phyloP scores from a whole-genome alignment of 2,113 vertebrate genomes.

The Gymnogyps californianus region DNA sequence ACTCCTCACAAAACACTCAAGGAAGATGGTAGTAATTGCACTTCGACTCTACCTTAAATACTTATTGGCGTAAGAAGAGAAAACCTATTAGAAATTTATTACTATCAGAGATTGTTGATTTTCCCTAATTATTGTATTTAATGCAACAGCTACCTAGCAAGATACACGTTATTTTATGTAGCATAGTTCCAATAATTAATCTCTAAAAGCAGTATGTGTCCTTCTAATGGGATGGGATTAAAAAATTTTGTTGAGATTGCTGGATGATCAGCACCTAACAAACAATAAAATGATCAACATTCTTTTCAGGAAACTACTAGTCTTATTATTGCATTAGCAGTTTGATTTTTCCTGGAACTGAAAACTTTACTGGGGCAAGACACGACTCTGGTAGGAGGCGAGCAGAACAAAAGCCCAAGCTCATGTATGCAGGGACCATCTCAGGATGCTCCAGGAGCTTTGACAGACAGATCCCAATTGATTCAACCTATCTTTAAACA shows the following conservation, averaged over 20 bases:
- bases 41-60: not conserved
- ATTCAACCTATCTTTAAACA: not conserved
- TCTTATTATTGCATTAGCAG: not conserved
- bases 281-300: not conserved
- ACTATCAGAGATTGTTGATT: not conserved
- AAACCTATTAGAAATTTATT: not conserved
- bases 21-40: not conserved
- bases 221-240: not conserved
- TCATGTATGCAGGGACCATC: fast-evolving
- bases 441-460: not conserved
- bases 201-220: not conserved
- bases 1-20: not conserved
- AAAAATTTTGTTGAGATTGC: not conserved
- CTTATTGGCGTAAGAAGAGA: not conserved
- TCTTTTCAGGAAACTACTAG: not conserved
- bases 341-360: not conserved
- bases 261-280: not conserved
- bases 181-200: not conserved
- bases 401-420: not conserved
- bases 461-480: not conserved
- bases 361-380: not conserved
- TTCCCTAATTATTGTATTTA: not conserved
- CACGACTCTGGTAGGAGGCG: not conserved
- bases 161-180: not conserved
- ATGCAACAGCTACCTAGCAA: not conserved